Percentiles rank a stretch among this genome's conserved stretches.
Evolutionary conservation across 53 echinoderm and acorn worm species (phyloP).

Genomic region (Paelopatides confundens): DNA sequence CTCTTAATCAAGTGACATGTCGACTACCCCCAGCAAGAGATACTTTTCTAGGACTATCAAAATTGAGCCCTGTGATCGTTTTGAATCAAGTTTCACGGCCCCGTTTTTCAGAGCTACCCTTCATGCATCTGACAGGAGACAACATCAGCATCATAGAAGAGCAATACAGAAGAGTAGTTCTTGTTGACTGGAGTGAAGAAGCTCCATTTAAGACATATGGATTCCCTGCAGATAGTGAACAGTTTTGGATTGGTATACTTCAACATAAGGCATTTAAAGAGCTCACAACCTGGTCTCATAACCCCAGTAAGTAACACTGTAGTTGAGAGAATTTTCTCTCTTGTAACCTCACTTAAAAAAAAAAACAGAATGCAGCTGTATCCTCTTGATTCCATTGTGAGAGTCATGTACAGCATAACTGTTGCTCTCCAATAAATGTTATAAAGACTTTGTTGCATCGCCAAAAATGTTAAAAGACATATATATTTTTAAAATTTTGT

Average conservation of each 20-base stretch:
- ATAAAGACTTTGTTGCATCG: background rate
- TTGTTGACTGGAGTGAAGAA: background rate
- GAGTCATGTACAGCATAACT: background rate
- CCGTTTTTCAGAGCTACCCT: background rate
- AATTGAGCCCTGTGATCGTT: background rate
- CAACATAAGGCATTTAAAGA: background rate
- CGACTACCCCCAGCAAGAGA: conserved; percentile 11
- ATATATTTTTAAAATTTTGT: background rate
- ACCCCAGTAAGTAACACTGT: conserved; percentile 6
- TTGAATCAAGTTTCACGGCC: conserved; percentile 13
- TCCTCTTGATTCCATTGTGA: conserved; percentile 5
- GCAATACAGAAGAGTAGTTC: background rate
- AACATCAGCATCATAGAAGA: background rate
- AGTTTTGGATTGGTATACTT: background rate
- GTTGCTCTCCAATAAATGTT: background rate
- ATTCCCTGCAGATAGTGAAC: background rate
- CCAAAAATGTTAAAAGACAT: background rate
- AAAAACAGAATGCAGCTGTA: conserved; percentile 8
- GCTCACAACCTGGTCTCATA: conserved; percentile 8
- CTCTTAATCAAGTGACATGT: background rate
- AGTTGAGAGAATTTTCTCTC: conserved; percentile 12
- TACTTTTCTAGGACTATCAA: background rate
- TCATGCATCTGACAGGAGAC: background rate
- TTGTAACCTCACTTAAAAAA: background rate
- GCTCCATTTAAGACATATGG: background rate